Evolutionary conservation across 2,888 invertebrate genomes (phyloP).

Genomic region (Prenolepis imparis): DNA sequence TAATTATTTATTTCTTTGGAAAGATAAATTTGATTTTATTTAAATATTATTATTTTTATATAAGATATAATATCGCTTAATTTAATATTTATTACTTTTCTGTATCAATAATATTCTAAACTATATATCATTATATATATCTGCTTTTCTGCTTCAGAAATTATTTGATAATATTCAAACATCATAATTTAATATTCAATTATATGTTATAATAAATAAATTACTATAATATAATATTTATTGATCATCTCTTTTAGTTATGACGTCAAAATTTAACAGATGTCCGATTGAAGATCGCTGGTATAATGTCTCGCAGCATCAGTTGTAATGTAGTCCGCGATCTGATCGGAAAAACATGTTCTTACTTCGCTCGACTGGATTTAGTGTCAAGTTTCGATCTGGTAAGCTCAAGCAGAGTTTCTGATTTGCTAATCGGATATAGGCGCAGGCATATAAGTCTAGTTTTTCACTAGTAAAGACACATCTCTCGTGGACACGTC

Average conservation of each 20-base stretch:
- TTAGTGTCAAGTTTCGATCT: conserved; percentile 59
- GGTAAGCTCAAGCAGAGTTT: conserved; percentile 48
- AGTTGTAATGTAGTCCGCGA: neutral
- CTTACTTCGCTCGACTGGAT: conserved; percentile 23
- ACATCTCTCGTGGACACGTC: conserved; percentile 55
- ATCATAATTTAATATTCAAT: neutral
- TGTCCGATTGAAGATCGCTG: conserved; percentile 21
- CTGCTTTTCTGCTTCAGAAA: neutral
- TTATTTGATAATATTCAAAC: too few relatives aligned
- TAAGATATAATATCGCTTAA: neutral
- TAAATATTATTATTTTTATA: neutral
- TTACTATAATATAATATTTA: neutral
- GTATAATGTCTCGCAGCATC: neutral
- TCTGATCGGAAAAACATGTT: conserved; percentile 48
- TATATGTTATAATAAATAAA: neutral
- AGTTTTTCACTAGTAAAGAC: conserved; percentile 71
- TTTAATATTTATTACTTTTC: neutral
- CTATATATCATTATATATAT: neutral
- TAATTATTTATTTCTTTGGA: neutral
- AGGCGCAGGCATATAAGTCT: conserved; percentile 66
- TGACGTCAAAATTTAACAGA: neutral
- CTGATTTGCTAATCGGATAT: conserved; percentile 68
- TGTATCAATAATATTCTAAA: neutral
- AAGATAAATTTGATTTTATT: neutral
- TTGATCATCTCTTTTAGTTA: too few relatives aligned